A percentile compares a stretch with the other conserved stretches of the same genome.
Conservation (phyloP, 30 jellyfish, hydroid and myxozoan species). For the Mastigias papua region DNA sequence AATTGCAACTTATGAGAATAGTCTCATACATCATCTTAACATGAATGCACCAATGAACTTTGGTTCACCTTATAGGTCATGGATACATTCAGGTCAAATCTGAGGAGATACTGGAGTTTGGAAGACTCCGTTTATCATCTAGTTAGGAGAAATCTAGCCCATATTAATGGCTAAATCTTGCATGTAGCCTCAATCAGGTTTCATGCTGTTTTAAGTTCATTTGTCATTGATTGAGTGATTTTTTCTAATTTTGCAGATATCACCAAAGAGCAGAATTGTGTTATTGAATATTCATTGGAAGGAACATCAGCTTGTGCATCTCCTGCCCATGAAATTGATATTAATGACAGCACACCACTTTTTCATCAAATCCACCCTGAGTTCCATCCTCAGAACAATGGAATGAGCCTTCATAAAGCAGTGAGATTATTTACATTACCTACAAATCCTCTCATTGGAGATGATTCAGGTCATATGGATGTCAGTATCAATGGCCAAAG, state of each 20-base stretch:
- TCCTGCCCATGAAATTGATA: background rate
- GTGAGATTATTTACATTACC: conserved; percentile 17
- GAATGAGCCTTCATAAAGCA: conserved; percentile 30
- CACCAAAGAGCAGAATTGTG: background rate
- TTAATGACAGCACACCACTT: conserved; percentile 19
- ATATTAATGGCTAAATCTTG: too few relatives aligned
- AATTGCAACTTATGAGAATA: too few relatives aligned
- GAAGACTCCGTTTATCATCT: too few relatives aligned
- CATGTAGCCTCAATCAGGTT: too few relatives aligned
- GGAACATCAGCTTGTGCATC: background rate
- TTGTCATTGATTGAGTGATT: too few relatives aligned
- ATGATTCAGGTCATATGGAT: background rate
- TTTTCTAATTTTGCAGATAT: background rate
- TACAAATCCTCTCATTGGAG: conserved; percentile 5
- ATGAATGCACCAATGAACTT: too few relatives aligned
- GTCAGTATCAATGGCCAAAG: background rate
- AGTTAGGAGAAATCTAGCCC: too few relatives aligned
- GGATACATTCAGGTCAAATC: too few relatives aligned
- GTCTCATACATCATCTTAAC: too few relatives aligned
- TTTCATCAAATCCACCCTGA: background rate
- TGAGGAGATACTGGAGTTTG: too few relatives aligned
- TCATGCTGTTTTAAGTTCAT: too few relatives aligned
- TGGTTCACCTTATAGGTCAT: too few relatives aligned
- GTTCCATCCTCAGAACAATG: background rate
- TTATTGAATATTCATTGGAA: background rate